phyloP scores from a whole-genome alignment of 1,140 invertebrate genomes.

The Euwallacea similis region DNA sequence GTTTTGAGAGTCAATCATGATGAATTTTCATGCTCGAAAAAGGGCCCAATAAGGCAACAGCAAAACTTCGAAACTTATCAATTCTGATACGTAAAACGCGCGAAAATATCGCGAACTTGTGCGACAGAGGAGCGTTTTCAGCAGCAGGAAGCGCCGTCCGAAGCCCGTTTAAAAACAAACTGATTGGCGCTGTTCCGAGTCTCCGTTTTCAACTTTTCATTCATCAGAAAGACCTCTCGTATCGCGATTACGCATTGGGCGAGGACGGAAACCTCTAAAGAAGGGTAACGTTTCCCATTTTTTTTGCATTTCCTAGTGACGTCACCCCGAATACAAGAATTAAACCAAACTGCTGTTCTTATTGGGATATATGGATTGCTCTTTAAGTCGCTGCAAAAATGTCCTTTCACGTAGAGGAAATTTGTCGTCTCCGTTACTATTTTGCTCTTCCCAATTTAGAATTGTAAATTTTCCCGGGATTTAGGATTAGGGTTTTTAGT shows the following conservation, averaged over 20 bases:
- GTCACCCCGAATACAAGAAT: neutral
- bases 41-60: no score
- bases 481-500: no score
- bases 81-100: neutral
- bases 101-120: neutral
- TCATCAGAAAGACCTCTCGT: conserved; percentile 21
- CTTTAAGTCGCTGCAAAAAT: no score
- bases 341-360: neutral
- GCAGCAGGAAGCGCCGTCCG: conserved; percentile 24
- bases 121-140: conserved; percentile 9
- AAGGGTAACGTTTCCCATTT: neutral
- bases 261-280: conserved; percentile 9
- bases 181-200: conserved; percentile 18
- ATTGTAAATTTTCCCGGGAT: no score
- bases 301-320: conserved; percentile 3
- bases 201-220: conserved; percentile 24
- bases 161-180: conserved; percentile 19
- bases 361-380: conserved; percentile 4
- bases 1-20: no score
- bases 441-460: no score
- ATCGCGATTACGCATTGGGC: conserved; percentile 7
- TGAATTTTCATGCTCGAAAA: no score
- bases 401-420: no score
- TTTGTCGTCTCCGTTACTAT: no score
- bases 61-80: no score